Conservation (phyloP, 2,113 vertebrate species). For the Morone saxatilis region DNA sequence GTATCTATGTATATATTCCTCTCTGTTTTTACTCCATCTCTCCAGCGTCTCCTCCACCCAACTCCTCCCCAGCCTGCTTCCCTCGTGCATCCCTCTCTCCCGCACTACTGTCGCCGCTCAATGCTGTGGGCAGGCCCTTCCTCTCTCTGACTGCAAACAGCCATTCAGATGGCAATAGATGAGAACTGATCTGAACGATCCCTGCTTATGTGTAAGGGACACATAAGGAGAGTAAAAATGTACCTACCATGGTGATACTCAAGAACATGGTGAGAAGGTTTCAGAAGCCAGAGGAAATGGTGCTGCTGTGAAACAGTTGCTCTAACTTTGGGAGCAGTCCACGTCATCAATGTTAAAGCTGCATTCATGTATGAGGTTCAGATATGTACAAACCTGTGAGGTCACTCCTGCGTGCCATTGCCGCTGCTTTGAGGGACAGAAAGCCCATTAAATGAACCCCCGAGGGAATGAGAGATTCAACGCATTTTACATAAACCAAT, state of each 20-base stretch:
- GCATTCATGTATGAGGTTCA: conserved; percentile 5
- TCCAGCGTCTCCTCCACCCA: conserved; percentile 12
- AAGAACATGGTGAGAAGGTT: too few species aligned
- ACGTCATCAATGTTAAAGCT: not conserved
- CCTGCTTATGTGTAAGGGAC: conserved; percentile 30
- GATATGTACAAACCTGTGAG: conserved; percentile 7
- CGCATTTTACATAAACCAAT: conserved; percentile 25
- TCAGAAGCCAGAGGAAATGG: too few species aligned
- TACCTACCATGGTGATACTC: not conserved
- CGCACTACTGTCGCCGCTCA: conserved; percentile 10
- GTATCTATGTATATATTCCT: conserved; percentile 39
- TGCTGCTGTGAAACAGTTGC: not conserved
- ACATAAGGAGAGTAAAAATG: conserved; percentile 28
- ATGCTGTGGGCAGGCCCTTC: conserved; percentile 28
- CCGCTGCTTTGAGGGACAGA: not conserved
- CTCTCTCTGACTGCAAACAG: conserved; percentile 23
- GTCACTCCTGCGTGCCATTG: not conserved
- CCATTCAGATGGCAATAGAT: conserved; percentile 36
- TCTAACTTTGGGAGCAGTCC: not conserved
- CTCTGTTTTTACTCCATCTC: conserved; percentile 37
- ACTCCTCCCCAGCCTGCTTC: conserved; percentile 24
- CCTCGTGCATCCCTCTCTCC: conserved; percentile 20
- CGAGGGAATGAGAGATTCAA: not conserved
- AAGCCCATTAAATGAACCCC: conserved; percentile 22
- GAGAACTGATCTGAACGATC: conserved; percentile 13